Evolutionary conservation across 2,888 invertebrate species (phyloP).

Genomic region (Dicycla oo): DNA sequence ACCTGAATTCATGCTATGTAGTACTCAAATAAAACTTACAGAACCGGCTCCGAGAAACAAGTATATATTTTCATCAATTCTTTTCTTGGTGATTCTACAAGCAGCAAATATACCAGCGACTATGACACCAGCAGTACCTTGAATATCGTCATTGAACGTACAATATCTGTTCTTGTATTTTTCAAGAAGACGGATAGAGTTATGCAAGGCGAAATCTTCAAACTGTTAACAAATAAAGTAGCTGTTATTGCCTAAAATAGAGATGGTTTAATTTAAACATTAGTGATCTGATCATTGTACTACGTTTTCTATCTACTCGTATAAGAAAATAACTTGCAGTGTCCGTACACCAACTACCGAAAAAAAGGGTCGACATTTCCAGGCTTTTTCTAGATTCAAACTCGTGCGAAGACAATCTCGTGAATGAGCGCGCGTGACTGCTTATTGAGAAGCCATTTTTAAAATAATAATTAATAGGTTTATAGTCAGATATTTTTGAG

Average conservation of each 20-base stretch:
- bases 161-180: slow-evolving; percentile 96
- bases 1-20: background rate
- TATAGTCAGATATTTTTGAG: no score
- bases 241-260: background rate
- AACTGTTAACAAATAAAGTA: slow-evolving; percentile 90
- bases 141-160: slow-evolving; percentile 99
- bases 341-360: no score
- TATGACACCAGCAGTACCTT: slow-evolving; percentile 98
- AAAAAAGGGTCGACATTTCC: background rate
- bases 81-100: slow-evolving; percentile 92
- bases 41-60: slow-evolving; percentile 97
- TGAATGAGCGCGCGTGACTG: background rate
- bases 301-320: slow-evolving; percentile 1
- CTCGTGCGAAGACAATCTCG: background rate
- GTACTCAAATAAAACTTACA: slow-evolving; percentile 75
- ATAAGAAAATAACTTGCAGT: background rate
- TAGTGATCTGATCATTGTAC: no score
- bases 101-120: slow-evolving; percentile 96
- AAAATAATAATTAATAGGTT: background rate
- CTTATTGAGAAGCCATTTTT: background rate
- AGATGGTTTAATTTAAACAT: background rate
- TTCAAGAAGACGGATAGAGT: slow-evolving; percentile 97
- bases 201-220: slow-evolving; percentile 98
- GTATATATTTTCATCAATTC: slow-evolving; percentile 94
- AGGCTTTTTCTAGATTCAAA: background rate